Evolutionary conservation across 2,113 vertebrate genomes (phyloP), one percentile per base, ranked within the genome.

Genomic region (Acrocephalus kingi): DNA sequence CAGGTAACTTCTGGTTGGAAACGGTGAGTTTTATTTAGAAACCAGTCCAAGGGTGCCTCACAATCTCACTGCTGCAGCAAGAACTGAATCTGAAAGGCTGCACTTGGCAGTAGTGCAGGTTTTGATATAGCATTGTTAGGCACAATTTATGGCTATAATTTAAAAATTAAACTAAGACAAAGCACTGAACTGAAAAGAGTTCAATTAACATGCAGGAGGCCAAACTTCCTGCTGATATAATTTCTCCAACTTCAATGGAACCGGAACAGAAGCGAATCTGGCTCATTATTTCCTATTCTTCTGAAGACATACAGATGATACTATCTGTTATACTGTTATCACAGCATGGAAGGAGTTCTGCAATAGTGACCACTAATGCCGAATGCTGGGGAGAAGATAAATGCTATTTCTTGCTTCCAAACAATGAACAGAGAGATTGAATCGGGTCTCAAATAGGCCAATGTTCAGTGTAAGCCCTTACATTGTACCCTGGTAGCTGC

Each of bases 281-380:
- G 68, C 75, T 96, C 90, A 63, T 96, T 94, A 93, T 94, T 93
- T 92, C 48, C 82, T 75, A 88, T 96, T 94, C 78, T 96, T 93
- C 88, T 86, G 76, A 91, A 90, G 85, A 68, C 45, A 54, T 7
- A 75, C 31, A 81, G 94, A 84, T 52, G 90, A 96, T 90, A 84
- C 21, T 58, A 73, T 94, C 95, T 83, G 67, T 93, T 91, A 55
- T 4, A 76, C 67, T 80, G 72, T 86, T 92, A 88, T 90, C 87
- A 81, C 86, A 92, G 95, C 85, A 80, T 43, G 90, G 83, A 88
- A 88, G 21, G 67, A 83, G 56, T 48, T 86, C 79, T 67, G 87
- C 49, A 84, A 64, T 35, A 93, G 75, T 84, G 92, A 96, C 93
- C 90, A 49, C 85, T 80, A 94, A 88, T 61, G 72, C 75, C 0